A percentile compares a stretch with the other conserved stretches of the same genome.
phyloP scores from a whole-genome alignment of 1,140 invertebrate genomes.

The Apis dorsata region DNA sequence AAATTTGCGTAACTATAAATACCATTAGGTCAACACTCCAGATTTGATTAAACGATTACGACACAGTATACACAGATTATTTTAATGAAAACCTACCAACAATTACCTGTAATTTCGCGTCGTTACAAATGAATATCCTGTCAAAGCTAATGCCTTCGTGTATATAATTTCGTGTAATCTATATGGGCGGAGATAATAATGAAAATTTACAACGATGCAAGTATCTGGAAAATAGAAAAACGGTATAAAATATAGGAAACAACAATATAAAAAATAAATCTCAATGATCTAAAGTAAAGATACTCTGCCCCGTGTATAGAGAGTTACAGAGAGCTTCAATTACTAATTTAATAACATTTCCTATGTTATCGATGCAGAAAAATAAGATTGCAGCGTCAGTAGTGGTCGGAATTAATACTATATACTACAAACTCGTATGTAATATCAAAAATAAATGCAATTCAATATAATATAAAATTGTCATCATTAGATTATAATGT shows the following conservation, averaged over 20 bases:
- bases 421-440: no score
- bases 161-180: not conserved
- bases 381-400: not conserved
- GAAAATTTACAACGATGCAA: not conserved
- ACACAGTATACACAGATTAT: conserved; percentile 10
- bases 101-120: not conserved
- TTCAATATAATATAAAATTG: no score
- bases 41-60: conserved; percentile 33
- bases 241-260: no score
- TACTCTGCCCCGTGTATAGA: no score
- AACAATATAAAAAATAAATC: no score
- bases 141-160: not conserved
- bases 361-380: not conserved
- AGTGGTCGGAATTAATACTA: not conserved
- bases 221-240: not conserved
- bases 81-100: not conserved
- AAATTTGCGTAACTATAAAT: conserved; percentile 64
- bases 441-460: no score
- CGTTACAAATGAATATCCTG: not conserved
- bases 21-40: conserved; percentile 20
- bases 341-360: not conserved
- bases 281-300: no score
- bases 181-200: not conserved
- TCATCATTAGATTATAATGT: no score
- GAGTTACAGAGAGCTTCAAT: no score